Percentiles rank a stretch among this genome's conserved stretches.
phyloP scores from a whole-genome alignment of 2,797 vertebrate species.

The Poeciliopsis infans region DNA sequence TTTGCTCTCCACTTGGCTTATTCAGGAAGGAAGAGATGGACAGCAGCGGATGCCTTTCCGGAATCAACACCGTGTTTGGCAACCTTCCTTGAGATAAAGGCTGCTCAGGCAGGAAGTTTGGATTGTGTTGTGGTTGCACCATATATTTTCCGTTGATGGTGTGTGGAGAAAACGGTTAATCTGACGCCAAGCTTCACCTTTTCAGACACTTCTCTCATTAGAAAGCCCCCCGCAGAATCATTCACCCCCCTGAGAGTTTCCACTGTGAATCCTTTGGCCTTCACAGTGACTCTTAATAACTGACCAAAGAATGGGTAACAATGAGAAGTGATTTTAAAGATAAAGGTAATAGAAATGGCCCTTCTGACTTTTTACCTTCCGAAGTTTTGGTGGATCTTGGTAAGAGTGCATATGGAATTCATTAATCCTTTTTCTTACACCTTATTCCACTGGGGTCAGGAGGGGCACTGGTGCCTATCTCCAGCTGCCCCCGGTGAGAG shows the following conservation, averaged over 20 bases:
- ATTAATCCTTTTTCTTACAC: too few relatives aligned
- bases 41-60: constrained; percentile 12
- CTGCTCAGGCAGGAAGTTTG: constrained; percentile 42
- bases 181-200: neutral
- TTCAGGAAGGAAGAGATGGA: constrained; percentile 25
- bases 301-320: neutral
- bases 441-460: too few relatives aligned
- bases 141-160: constrained; percentile 15
- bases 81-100: constrained; percentile 39
- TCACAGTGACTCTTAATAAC: neutral
- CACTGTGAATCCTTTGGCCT: neutral
- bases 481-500: too few relatives aligned
- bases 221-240: neutral
- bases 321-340: neutral
- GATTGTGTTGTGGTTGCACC: constrained; percentile 27
- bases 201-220: neutral
- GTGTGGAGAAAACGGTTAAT: constrained; percentile 6
- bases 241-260: neutral
- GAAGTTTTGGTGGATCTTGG: neutral
- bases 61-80: constrained; percentile 39
- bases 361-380: neutral
- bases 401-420: neutral
- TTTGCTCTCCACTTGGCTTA: neutral
- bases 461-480: too few relatives aligned
- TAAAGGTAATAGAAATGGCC: neutral